Conservation (phyloP, 2,113 vertebrate species). For the Ursus arctos region DNA sequence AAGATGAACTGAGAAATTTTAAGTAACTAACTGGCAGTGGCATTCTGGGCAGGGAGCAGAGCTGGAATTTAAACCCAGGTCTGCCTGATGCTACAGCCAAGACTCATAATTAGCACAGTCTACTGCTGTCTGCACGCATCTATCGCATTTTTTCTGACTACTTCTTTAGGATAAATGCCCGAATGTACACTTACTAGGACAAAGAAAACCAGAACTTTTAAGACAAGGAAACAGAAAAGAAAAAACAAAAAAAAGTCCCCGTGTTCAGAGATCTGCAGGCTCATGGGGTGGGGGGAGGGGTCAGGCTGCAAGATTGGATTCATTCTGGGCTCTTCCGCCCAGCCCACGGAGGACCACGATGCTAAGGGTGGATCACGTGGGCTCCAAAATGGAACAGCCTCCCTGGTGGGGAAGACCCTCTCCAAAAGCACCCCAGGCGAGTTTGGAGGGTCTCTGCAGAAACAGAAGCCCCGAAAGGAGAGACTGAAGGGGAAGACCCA, state of each 20-base stretch:
- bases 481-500: rapidly evolving
- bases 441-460: not conserved
- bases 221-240: not conserved
- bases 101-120: not conserved
- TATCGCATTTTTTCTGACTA: not conserved
- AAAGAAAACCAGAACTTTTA: not conserved
- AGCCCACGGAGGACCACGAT: rapidly evolving
- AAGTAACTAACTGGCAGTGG: not conserved
- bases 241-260: not conserved
- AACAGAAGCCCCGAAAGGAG: not conserved
- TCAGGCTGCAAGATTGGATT: not conserved
- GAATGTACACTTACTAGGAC: not conserved
- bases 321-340: not conserved
- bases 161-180: not conserved
- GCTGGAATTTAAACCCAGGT: not conserved
- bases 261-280: not conserved
- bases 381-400: not conserved
- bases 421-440: not conserved
- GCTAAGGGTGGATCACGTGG: not conserved
- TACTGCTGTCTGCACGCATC: not conserved
- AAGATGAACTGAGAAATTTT: slow-evolving; percentile 32
- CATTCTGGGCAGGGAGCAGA: not conserved
- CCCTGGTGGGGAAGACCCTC: not conserved
- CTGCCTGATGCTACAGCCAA: not conserved
- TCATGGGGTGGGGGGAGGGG: not conserved